Conservation (phyloP, 2,113 vertebrate species). For the Malurus melanocephalus region DNA sequence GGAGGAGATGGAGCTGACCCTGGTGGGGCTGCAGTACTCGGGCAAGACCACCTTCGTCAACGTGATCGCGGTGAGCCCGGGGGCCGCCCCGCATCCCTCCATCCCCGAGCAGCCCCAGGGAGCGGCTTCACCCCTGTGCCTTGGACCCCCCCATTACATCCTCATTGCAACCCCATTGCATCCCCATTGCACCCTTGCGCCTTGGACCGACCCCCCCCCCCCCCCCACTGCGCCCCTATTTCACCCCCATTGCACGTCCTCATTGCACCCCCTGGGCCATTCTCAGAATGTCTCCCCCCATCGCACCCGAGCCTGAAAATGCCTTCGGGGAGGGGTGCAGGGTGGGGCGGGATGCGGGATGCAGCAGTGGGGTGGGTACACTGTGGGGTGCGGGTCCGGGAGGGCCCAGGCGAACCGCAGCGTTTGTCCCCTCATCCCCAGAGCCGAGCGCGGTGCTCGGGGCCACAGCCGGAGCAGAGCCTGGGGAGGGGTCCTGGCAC, state of each 20-base stretch:
- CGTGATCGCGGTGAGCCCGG: conserved; percentile 84
- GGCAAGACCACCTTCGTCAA: conserved; percentile 93
- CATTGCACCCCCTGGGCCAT: not conserved
- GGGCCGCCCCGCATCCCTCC: not conserved
- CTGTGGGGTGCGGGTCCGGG: not conserved
- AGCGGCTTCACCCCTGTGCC: not conserved
- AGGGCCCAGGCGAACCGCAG: not conserved
- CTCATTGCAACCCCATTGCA: too few species aligned
- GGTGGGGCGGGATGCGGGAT: not conserved
- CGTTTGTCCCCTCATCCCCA: not conserved
- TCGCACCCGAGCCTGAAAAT: not conserved
- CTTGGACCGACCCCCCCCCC: too few species aligned
- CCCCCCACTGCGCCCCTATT: fast-evolving
- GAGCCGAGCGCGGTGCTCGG: not conserved
- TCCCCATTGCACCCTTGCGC: too few species aligned
- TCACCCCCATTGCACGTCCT: not conserved
- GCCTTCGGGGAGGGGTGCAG: not conserved
- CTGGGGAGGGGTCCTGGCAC: not conserved
- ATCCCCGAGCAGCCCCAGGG: not conserved
- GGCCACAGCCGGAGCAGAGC: not conserved
- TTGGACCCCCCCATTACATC: too few species aligned
- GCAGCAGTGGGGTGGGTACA: too few species aligned
- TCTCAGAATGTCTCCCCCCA: not conserved
- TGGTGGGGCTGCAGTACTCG: conserved; percentile 91
- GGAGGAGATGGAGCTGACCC: conserved; percentile 92